A percentile compares a stretch with the other conserved stretches of the same genome.
Conservation (phyloP, 2,113 vertebrate genomes). For the Chloroceryle aenea region DNA sequence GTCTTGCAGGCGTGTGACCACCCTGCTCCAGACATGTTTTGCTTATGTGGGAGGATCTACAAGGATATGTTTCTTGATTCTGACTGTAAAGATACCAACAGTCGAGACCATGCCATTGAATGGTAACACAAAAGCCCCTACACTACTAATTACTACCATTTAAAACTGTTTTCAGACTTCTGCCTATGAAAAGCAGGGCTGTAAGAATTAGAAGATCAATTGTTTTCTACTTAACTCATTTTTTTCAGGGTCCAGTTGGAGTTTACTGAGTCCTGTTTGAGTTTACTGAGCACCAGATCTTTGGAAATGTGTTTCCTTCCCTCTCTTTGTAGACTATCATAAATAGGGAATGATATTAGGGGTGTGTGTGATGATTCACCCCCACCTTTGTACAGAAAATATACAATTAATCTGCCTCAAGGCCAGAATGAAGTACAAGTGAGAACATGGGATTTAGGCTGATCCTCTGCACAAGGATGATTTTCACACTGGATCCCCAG, state of each 20-base stretch:
- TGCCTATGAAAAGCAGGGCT: background rate
- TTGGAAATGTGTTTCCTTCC: background rate
- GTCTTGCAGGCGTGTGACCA: slow-evolving; percentile 87
- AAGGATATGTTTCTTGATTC: slow-evolving; percentile 96
- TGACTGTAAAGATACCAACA: slow-evolving; percentile 87
- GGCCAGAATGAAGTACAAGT: background rate
- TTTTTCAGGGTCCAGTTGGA: background rate
- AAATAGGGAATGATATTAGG: background rate
- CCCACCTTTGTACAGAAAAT: background rate
- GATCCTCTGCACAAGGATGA: background rate
- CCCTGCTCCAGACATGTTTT: slow-evolving; percentile 94
- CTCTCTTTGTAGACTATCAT: background rate
- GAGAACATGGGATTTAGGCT: fast-evolving
- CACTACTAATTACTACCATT: background rate
- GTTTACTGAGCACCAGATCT: background rate
- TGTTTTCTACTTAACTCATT: background rate
- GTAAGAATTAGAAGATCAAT: background rate
- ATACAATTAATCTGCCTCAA: background rate
- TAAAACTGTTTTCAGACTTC: background rate
- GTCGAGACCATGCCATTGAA: slow-evolving; percentile 89
- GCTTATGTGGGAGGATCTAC: slow-evolving; percentile 94
- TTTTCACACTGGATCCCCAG: background rate
- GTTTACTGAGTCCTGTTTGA: background rate
- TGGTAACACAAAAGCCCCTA: slow-evolving; percentile 77
- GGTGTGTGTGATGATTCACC: background rate